Evolutionary conservation across 1,140 invertebrate species (phyloP).

Genomic region (Mya arenaria): DNA sequence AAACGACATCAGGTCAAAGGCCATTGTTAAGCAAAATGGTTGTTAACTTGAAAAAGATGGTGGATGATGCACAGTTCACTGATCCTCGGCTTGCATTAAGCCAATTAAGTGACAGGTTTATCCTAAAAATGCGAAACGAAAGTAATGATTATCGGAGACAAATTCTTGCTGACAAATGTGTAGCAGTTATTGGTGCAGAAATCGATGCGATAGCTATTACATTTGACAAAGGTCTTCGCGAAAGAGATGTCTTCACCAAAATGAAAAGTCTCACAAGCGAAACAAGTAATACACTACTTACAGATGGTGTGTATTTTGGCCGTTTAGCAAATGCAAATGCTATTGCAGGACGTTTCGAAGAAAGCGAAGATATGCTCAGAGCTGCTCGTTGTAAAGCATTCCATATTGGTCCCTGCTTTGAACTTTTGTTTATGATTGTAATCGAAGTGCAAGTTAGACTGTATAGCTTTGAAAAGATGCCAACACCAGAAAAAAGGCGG

Average conservation of each 20-base stretch:
- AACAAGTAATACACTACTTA: slow-evolving; percentile 14
- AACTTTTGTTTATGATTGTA: background rate
- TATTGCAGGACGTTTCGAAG: background rate
- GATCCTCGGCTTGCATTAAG: background rate
- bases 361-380: background rate
- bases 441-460: slow-evolving; percentile 56
- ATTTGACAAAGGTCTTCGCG: background rate
- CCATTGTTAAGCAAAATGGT: background rate
- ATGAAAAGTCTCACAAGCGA: background rate
- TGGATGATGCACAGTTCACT: background rate
- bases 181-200: slow-evolving; percentile 11
- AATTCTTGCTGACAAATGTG: slow-evolving; percentile 9
- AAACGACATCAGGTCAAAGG: background rate
- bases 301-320: background rate
- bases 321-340: slow-evolving; percentile 19
- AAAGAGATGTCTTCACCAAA: background rate
- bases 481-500: slow-evolving; percentile 12
- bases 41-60: background rate
- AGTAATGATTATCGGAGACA: background rate
- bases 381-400: slow-evolving; percentile 1
- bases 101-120: background rate
- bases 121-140: background rate
- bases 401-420: background rate
- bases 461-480: slow-evolving; percentile 56
- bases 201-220: slow-evolving; percentile 12